Conservation (phyloP, 2,113 vertebrate species). For the Pimephales promelas region DNA sequence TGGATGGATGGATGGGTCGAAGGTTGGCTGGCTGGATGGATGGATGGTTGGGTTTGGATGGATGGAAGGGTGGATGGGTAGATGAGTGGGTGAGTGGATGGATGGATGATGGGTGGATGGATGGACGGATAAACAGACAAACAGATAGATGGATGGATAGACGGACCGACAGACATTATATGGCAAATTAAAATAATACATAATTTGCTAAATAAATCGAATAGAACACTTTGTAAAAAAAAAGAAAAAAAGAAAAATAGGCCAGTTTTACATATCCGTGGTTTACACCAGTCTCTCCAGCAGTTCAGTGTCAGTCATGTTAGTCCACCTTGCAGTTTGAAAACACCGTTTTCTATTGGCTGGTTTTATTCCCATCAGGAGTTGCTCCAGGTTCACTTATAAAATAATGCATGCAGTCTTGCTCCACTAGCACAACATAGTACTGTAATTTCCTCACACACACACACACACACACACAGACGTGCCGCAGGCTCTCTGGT, state of each 20-base stretch:
- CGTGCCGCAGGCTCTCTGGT: slow-evolving; percentile 57
- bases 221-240: no score
- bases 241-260: no score
- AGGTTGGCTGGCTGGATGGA: no score
- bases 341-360: slow-evolving; percentile 63
- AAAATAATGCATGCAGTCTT: slow-evolving; percentile 67
- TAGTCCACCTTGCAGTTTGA: slow-evolving; percentile 15
- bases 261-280: neutral
- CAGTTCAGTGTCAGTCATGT: neutral
- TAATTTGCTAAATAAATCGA: no score
- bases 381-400: slow-evolving; percentile 57
- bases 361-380: slow-evolving; percentile 59
- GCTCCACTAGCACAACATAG: slow-evolving; percentile 58
- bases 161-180: no score
- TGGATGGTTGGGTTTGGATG: no score
- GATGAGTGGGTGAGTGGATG: fast-evolving
- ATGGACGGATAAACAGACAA: no score
- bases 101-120: no score
- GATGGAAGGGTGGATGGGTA: no score
- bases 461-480: neutral
- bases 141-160: no score
- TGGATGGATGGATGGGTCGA: fast-evolving
- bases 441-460: slow-evolving; percentile 62
- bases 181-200: no score
- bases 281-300: neutral